A percentile compares a stretch with the other conserved stretches of the same genome.
Conservation (phyloP, 1,140 invertebrate genomes). For the Chlorops oryzae region DNA sequence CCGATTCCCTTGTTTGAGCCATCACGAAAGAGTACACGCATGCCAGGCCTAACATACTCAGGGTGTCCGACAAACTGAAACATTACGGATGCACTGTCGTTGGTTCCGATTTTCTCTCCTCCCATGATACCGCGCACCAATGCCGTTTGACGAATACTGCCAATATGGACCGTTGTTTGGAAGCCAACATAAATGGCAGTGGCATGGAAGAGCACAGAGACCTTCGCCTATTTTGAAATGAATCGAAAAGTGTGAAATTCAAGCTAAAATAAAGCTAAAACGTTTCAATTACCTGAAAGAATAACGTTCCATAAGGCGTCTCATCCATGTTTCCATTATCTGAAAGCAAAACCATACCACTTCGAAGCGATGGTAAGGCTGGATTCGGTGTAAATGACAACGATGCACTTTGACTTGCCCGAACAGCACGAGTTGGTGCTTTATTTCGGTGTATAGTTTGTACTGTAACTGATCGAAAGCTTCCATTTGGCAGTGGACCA, state of each 20-base stretch:
- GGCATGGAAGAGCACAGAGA: constrained; percentile 76
- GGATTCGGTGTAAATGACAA: constrained; percentile 62
- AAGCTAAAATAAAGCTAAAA: not conserved
- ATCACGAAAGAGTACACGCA: constrained; percentile 81
- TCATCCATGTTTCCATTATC: constrained; percentile 47
- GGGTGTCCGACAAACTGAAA: constrained; percentile 86
- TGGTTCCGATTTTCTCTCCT: constrained; percentile 55
- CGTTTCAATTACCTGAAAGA: constrained; percentile 60
- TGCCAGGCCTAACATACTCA: constrained; percentile 85
- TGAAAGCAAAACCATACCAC: constrained; percentile 75
- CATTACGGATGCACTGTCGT: constrained; percentile 77
- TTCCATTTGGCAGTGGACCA: constrained; percentile 79
- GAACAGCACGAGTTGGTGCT: constrained; percentile 76
- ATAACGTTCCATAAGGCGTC: constrained; percentile 63
- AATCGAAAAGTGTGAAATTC: not conserved
- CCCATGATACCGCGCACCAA: constrained; percentile 61
- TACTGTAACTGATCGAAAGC: constrained; percentile 71
- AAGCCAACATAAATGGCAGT: constrained; percentile 77
- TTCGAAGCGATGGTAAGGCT: constrained; percentile 58
- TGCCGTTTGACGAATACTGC: constrained; percentile 90
- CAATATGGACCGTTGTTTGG: constrained; percentile 91
- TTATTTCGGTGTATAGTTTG: constrained; percentile 86
- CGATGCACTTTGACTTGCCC: constrained; percentile 86
- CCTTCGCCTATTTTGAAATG: constrained; percentile 63
- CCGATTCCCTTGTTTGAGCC: constrained; percentile 87